Conservation (phyloP, 2,113 vertebrate species). For the Litocranius walleri region DNA sequence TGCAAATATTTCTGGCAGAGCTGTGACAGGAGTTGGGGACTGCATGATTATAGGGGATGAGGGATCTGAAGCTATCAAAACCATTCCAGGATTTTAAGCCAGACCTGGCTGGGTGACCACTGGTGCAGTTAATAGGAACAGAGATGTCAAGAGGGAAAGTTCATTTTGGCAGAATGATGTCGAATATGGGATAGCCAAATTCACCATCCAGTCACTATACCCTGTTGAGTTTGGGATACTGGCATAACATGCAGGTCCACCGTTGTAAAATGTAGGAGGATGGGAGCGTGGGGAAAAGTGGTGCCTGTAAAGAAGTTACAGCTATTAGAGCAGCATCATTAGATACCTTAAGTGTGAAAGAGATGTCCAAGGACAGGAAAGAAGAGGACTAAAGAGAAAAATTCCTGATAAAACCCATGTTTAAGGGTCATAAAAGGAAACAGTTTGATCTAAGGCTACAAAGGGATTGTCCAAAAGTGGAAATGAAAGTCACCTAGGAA, state of each 20-base stretch:
- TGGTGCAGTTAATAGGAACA: background rate
- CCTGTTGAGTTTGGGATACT: background rate
- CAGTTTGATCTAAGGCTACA: background rate
- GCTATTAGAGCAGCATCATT: background rate
- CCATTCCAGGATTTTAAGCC: background rate
- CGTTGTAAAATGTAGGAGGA: background rate
- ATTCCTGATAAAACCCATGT: background rate
- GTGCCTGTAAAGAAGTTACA: background rate
- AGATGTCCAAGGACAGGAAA: background rate
- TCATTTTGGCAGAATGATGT: background rate
- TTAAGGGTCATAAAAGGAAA: background rate
- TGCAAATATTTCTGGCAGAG: background rate
- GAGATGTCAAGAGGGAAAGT: background rate
- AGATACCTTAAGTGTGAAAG: background rate
- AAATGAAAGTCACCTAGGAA: background rate
- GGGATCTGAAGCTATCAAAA: background rate
- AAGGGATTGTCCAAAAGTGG: background rate
- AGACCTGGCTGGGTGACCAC: background rate
- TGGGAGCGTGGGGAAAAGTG: background rate
- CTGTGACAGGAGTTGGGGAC: background rate
- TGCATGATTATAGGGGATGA: background rate
- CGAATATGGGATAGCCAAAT: background rate
- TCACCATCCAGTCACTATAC: background rate
- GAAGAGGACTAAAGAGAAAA: background rate
- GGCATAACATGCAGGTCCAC: rapidly evolving